These are phyloP conservation scores for Elephantulus edwardii DNA, from an alignment of 2,113 vertebrate genomes.

Conservation along the genomic window DNA sequence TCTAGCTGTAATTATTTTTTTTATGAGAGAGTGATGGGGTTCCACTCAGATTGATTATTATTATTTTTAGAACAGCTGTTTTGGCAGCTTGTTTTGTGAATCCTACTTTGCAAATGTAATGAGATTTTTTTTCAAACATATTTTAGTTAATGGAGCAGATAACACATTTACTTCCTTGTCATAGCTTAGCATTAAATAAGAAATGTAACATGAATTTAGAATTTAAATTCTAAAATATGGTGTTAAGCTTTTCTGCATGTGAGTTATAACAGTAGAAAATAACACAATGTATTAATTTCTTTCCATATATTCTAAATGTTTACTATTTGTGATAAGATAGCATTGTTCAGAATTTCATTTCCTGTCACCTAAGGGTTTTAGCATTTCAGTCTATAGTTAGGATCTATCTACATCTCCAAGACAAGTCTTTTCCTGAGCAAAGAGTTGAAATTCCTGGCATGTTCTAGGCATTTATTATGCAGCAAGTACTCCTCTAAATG, in stretches of 20 bases:
- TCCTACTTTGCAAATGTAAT: conserved; percentile 69
- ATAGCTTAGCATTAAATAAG: conserved; percentile 61
- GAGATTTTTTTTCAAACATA: conserved; percentile 48
- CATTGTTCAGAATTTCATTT: conserved; percentile 14
- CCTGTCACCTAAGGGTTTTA: neutral
- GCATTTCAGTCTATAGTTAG: conserved; percentile 2
- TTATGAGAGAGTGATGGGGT: neutral
- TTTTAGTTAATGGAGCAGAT: conserved; percentile 64
- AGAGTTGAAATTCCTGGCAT: neutral
- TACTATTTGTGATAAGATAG: neutral
- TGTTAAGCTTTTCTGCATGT: conserved; percentile 16
- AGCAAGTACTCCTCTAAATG: neutral
- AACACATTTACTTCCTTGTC: conserved; percentile 66
- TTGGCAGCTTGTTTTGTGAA: conserved; percentile 62
- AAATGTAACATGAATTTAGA: conserved; percentile 12
- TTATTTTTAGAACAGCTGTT: conserved; percentile 75
- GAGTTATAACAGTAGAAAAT: conserved; percentile 40
- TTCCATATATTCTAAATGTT: neutral
- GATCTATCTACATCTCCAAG: neutral
- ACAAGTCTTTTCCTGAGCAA: neutral
- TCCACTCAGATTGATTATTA: conserved; percentile 61
- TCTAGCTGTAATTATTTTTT: conserved; percentile 18
- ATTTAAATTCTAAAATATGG: conserved; percentile 45
- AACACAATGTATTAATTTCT: conserved; percentile 36
- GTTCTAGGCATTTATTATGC: neutral